These are phyloP conservation scores for Columba janthina DNA, from an alignment of 2,113 vertebrate species.

Conservation along the genomic window DNA sequence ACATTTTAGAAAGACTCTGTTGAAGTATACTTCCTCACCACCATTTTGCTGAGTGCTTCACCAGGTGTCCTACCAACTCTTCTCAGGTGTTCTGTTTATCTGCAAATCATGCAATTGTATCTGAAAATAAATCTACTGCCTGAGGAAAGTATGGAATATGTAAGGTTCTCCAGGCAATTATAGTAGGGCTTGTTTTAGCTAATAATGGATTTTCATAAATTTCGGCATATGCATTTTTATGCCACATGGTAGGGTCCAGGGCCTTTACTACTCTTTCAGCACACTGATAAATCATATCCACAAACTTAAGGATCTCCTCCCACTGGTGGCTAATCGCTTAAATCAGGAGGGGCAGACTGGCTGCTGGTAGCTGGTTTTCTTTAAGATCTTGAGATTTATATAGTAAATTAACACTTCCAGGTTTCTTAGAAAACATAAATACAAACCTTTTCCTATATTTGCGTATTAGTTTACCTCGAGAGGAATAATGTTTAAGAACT, in stretches of 20 bases:
- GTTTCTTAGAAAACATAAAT: neutral
- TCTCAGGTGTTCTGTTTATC: neutral
- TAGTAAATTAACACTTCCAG: neutral
- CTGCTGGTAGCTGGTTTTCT: neutral
- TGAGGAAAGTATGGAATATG: neutral
- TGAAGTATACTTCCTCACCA: neutral
- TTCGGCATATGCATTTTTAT: neutral
- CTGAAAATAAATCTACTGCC: fast-evolving
- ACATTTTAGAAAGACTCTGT: neutral
- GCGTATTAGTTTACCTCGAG: neutral
- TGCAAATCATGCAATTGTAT: neutral
- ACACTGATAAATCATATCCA: neutral
- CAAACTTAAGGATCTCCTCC: neutral
- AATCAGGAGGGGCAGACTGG: neutral
- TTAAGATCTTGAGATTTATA: neutral
- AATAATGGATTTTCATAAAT: neutral
- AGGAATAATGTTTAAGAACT: neutral
- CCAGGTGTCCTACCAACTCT: neutral
- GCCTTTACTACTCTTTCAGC: neutral
- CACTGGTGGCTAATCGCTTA: neutral
- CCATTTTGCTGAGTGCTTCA: neutral
- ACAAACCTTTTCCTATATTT: neutral
- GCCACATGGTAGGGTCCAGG: neutral
- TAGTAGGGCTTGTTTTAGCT: neutral
- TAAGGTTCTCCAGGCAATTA: neutral